phyloP scores from a whole-genome alignment of 1,140 invertebrate species.

The Anoplophora glabripennis region DNA sequence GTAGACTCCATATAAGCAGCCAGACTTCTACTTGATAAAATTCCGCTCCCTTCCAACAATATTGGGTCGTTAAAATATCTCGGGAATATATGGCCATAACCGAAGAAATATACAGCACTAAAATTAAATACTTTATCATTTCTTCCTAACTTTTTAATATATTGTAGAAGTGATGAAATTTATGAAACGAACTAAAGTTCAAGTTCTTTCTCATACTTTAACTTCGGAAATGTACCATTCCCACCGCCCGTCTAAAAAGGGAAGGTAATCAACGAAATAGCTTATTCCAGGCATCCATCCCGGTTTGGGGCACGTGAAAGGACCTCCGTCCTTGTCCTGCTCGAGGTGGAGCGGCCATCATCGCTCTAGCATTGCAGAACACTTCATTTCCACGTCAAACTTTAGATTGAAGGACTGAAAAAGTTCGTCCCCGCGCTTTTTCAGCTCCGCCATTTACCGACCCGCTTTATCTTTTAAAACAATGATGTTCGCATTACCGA shows the following conservation, averaged over 20 bases:
- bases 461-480: conserved; percentile 28
- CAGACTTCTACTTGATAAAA: no score
- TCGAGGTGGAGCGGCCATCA: conserved; percentile 33
- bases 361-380: conserved; percentile 34
- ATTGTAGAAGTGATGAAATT: conserved; percentile 26
- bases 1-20: no score
- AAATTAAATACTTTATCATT: conserved; percentile 26
- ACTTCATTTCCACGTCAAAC: conserved; percentile 38
- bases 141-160: conserved; percentile 23
- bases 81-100: no score
- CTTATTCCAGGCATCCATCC: conserved; percentile 12
- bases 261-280: conserved; percentile 26
- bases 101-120: neutral
- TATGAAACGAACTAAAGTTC: conserved; percentile 23
- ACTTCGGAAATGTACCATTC: no score
- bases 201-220: conserved; percentile 6
- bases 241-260: conserved; percentile 16
- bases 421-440: conserved; percentile 14
- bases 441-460: conserved; percentile 18
- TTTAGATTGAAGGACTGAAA: conserved; percentile 33
- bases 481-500: conserved; percentile 29
- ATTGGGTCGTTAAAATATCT: no score
- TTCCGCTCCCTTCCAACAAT: no score
- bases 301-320: conserved; percentile 10
- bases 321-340: conserved; percentile 20